Percentiles rank a stretch among this genome's conserved stretches.
Conservation (phyloP, 2,113 vertebrate genomes). For the Melanostigma gelatinosum region DNA sequence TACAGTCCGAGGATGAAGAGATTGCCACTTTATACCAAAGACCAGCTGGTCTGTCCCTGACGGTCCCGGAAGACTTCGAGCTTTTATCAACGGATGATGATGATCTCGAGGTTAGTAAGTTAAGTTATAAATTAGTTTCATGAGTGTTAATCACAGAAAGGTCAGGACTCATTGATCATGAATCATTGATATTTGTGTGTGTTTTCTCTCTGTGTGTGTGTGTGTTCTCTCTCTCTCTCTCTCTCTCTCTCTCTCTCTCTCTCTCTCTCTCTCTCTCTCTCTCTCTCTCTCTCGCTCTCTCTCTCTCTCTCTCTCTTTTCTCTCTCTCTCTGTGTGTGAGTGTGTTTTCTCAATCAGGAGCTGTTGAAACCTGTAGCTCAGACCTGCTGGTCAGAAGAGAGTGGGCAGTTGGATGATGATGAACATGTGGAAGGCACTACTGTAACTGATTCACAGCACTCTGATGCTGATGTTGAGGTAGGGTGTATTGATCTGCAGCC, state of each 20-base stretch:
- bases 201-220: neutral
- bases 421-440: neutral
- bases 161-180: neutral
- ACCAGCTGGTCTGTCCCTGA: slow-evolving; percentile 76
- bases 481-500: neutral
- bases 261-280: no score
- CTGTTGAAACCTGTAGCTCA: slow-evolving; percentile 19
- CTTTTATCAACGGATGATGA: slow-evolving; percentile 56
- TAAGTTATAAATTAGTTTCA: neutral
- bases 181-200: neutral
- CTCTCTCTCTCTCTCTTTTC: no score
- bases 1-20: slow-evolving; percentile 82
- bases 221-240: no score
- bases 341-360: slow-evolving; percentile 25
- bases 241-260: no score
- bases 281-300: no score
- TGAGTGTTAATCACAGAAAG: neutral
- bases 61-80: slow-evolving; percentile 63
- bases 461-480: slow-evolving; percentile 6
- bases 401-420: neutral
- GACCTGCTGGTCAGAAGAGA: slow-evolving; percentile 12
- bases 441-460: neutral
- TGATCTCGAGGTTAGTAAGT: slow-evolving; percentile 66
- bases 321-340: no score
- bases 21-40: slow-evolving; percentile 83